A percentile compares a stretch with the other conserved stretches of the same genome.
Evolutionary conservation across 2,888 invertebrate species (phyloP).

Genomic region (Aplocera efformata): DNA sequence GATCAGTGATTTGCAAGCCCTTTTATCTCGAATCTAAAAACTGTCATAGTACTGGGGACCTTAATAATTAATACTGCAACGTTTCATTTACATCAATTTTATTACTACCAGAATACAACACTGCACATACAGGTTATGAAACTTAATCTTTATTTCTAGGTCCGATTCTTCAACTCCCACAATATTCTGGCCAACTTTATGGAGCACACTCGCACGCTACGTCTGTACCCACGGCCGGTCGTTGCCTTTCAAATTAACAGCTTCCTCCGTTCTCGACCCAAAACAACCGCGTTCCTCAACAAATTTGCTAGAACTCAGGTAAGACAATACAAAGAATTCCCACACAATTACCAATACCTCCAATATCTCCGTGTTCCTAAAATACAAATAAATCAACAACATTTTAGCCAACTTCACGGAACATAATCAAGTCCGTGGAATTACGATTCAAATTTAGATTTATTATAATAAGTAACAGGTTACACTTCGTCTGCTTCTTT

Average conservation of each 20-base stretch:
- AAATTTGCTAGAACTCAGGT: conserved; percentile 96
- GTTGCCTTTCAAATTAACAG: conserved; percentile 99
- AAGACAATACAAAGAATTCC: conserved; percentile 23
- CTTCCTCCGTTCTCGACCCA: conserved; percentile 95
- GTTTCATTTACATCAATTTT: too few species aligned
- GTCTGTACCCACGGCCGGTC: conserved; percentile 98
- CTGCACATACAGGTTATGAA: not conserved
- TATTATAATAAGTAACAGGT: too few species aligned
- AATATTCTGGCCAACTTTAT: conserved; percentile 98
- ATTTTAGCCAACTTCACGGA: not conserved
- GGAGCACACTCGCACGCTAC: conserved; percentile 97
- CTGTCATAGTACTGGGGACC: too few species aligned
- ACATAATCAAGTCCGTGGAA: not conserved
- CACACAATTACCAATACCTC: too few species aligned
- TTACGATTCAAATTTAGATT: too few species aligned
- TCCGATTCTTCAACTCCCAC: conserved; percentile 98
- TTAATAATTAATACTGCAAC: not conserved
- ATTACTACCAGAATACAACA: too few species aligned
- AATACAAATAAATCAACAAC: too few species aligned
- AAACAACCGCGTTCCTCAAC: conserved; percentile 92
- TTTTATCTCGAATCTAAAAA: too few species aligned
- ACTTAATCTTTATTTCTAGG: conserved; percentile 64
- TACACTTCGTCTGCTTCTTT: too few species aligned
- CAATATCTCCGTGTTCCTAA: too few species aligned
- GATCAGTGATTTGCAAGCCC: too few species aligned